Evolutionary conservation across 2,888 invertebrate genomes (phyloP), one percentile per base, ranked within the genome.

Genomic region (Argyra leucocephala): DNA sequence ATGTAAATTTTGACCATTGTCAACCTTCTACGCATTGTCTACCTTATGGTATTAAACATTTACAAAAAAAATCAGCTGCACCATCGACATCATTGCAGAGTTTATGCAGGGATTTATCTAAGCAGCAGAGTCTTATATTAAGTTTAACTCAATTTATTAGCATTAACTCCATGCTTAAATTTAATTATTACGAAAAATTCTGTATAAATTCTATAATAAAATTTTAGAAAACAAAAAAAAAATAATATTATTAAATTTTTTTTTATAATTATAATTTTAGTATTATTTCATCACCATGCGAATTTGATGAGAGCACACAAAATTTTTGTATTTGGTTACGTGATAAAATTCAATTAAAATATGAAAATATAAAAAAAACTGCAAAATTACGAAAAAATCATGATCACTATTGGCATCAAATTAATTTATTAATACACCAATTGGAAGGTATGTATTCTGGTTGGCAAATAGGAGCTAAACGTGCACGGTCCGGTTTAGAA

Each of bases 331-430:
- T 72, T 21, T 80, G 80, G 71, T 81, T 80, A 69, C 83, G 88
- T 69, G 81, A 82, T 9, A 79, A 81, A 59, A 82, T 84, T 21
- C 80, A 82, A 67, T 80, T 82, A 58, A 84, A 85, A 72, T 94
- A 92, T 75, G 80, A 83, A 15, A 83, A 83, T 64, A 82, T 92
- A 26, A 83, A 85, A 67, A 81, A 83, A 61, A 86, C 85, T 73
- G 80, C 93, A 23, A 81, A 83, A 3, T 82, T 84, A 62, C 90
- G 91, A 36, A 72, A 73, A 9, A 72, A 72, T 15, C 73, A 73
- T 73, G 69, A 78, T 86, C 90, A 61, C 88, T 89, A 80, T 75
- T 95, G 93, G 93, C 90, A 93, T 78, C 93, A 94, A 81, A 86
- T 93, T 62, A 84, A 85, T 63, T 77, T 93, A 64, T 87, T 89